These are phyloP conservation scores for Bucco capensis DNA, from an alignment of 2,113 vertebrate species.

Conservation along the genomic window DNA sequence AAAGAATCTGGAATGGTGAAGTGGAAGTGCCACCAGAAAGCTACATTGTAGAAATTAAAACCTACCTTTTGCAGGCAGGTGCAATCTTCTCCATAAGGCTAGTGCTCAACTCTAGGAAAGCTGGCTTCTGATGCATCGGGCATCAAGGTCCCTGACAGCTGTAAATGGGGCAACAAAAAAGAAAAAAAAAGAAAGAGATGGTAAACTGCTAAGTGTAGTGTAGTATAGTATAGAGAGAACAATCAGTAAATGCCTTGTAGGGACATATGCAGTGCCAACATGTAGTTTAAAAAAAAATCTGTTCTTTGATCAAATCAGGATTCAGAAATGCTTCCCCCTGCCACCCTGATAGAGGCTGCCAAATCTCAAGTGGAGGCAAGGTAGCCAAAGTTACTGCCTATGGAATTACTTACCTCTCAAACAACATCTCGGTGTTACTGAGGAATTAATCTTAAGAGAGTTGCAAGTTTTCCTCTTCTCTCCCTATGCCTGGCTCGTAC, in stretches of 20 bases:
- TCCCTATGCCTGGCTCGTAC: not conserved
- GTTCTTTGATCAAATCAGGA: not conserved
- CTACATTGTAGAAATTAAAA: not conserved
- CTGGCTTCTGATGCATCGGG: slow-evolving; percentile 42
- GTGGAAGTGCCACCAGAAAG: not conserved
- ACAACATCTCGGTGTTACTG: not conserved
- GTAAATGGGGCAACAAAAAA: not conserved
- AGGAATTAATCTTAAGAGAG: not conserved
- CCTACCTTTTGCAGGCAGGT: slow-evolving; percentile 4
- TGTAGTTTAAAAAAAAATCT: not conserved
- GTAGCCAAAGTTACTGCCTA: not conserved
- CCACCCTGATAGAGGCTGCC: not conserved
- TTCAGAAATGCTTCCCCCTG: not conserved
- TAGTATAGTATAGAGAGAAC: not conserved
- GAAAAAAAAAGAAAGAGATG: not conserved
- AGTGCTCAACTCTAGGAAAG: slow-evolving; percentile 64
- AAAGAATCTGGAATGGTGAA: not conserved
- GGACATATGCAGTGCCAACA: not conserved
- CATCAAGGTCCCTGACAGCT: slow-evolving; percentile 56
- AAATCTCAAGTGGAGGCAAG: not conserved
- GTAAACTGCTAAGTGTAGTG: not conserved
- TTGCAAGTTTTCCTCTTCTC: not conserved
- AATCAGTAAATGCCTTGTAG: not conserved
- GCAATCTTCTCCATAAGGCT: slow-evolving; percentile 8
- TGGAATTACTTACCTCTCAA: not conserved